phyloP scores from a whole-genome alignment of 2,113 vertebrate genomes.

The Petromus typicus region DNA sequence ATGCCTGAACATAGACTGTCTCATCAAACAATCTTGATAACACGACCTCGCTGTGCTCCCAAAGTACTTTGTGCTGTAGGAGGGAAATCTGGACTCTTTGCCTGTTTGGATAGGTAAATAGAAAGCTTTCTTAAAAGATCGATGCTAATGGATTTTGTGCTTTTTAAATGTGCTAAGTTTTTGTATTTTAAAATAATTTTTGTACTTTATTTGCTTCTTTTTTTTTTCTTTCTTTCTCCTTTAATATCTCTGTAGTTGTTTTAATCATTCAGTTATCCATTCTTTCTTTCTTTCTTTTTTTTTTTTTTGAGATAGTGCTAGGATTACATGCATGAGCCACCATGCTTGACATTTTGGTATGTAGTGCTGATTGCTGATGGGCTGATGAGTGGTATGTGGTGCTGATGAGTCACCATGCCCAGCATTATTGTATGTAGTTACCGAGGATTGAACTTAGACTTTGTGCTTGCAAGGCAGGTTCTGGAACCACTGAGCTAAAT shows the following conservation, averaged over 20 bases:
- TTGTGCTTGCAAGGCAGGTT: no score
- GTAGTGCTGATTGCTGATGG: no score
- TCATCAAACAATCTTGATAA: conserved; percentile 95
- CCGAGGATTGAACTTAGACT: no score
- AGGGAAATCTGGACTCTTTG: conserved; percentile 98
- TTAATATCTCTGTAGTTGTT: background rate
- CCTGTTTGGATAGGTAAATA: conserved; percentile 95
- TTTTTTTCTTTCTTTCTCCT: background rate
- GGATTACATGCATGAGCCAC: no score
- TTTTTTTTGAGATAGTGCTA: no score
- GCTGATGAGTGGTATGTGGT: no score
- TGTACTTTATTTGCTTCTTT: conserved; percentile 26
- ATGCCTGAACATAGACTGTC: conserved; percentile 99
- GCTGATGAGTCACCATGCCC: no score
- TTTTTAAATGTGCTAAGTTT: conserved; percentile 54
- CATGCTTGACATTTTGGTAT: no score
- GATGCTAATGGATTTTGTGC: conserved; percentile 28
- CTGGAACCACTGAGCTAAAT: no score
- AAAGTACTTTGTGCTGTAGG: conserved; percentile 98
- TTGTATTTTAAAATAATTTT: conserved; percentile 45
- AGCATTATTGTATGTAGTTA: no score
- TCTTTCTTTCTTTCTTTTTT: no score
- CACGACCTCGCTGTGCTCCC: conserved; percentile 95
- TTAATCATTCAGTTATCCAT: conserved; percentile 37
- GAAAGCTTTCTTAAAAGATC: background rate